Base-by-base conservation (phyloP, 1,140 invertebrate genomes). In the Parapsyche elsis region DNA sequence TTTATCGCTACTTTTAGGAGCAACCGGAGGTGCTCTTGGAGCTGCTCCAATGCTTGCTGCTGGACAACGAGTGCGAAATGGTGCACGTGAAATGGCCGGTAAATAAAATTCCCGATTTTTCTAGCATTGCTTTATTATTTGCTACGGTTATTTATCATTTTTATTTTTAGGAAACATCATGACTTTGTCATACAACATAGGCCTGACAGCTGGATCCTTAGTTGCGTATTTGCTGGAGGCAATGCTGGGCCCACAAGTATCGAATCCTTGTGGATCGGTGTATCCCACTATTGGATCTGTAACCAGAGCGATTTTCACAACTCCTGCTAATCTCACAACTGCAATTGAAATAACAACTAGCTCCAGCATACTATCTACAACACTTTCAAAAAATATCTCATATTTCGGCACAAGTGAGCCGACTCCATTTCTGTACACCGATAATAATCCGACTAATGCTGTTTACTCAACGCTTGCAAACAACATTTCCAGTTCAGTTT, bases 11-110 rank as follows among this genome's bases (percentile, higher is more conserved):
- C 84, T 95, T 0, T 88, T 98, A 53, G 96, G 96, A 14, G 88
- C 97, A 0, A 94, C 93, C 71, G 97, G 97, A 84, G 96, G 96
- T 0, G 89, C 97, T 16, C 92, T 97, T 76, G 96, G 96, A 0
- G 96, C 95, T 80, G 91, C 97, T 9, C 96, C 96, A 0, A 97
- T 97, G 95, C 96, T 97, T 71, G 91, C 95, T 80, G 96, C 96
- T 0, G 95, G 96, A 5, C 92, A 92, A 44, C 93, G 94, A 85
- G 95, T 97, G 0, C 87, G 87, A 44, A 85, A 87, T 14, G 88
- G 88, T 79, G 86, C 88, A 77, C 85, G 88, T 5, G 88, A 89
- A 84, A 87, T 89, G 30, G 88, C 88, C 23, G 88, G 88, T 89
- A 85, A 81, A 38, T 80, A 16, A 19, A 19, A 21, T 67, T 30